Base-by-base conservation (phyloP, 1,140 invertebrate genomes). In the Drosophila rufa region DNA sequence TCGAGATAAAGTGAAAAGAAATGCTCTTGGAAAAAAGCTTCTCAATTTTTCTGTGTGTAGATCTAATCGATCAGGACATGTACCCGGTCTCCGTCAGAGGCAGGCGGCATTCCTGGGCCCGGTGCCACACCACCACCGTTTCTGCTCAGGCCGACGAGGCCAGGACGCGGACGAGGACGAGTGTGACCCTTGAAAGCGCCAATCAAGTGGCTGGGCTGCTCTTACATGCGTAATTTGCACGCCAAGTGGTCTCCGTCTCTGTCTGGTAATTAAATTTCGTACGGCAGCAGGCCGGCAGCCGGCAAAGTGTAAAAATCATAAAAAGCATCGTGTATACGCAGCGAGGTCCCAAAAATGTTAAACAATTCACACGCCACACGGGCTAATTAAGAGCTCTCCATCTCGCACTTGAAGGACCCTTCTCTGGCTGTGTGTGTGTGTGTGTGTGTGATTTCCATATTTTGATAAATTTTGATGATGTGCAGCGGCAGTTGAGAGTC, bases 151-250 rank as follows among this genome's bases (percentile, higher is more conserved):
- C 12, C 38, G 38, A 4, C 14, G 38, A 36, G 45, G 50, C 61
- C 22, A 11, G 36, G 17, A 25, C 66, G n/a, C 25, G n/a, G 12
- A 43, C 62, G 42, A 68, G 80, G 61, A 75, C 56, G 74, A 77
- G 67, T 82, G 82, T 75, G 84, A 89, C 83, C 80, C 83, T 87
- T 83, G 76, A 80, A 89, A 83, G 79, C 65, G 77, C 84, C 84
- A 87, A 87, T 87, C 80, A 87, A 87, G 83, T 87, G 82, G 70
- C 70, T 82, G 75, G 83, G 80, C 70, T 42, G 53, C 84, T 68
- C 48, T 70, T 83, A 85, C 82, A 87, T 89, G 83, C 84, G 83
- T 87, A 87, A 87, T 87, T 89, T 87, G 84, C 83, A 82, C 73
- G 66, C 80, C 77, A 87, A 86, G 83, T 87, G 83, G 46, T 51